Base-by-base conservation (phyloP, 2,113 vertebrate species). In the Rhagologus leucostigma region DNA sequence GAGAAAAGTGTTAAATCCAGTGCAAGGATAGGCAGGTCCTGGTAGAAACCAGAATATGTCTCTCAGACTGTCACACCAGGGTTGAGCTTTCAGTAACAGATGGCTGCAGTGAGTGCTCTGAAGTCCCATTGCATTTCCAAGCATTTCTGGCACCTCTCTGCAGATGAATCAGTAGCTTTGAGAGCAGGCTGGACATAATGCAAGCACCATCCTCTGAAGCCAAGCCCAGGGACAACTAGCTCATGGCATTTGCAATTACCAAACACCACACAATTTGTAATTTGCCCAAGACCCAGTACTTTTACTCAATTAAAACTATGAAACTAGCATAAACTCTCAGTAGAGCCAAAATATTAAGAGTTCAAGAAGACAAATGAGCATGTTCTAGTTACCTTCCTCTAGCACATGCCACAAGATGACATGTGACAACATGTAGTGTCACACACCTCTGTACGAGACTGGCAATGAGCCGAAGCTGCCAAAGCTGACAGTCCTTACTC, bases 401-500 rank as follows among this genome's bases (percentile, higher is more conserved):
- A 68, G 49, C 17, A 77, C 15, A 2, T 6, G 20, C 15, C 33
- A 55, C 29, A 23, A 21, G 46, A 59, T 0, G 4, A 50, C 2
- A 1, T 12, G 12, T n/a, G 64, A 44, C 23, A 85, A 30, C 2
- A 41, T 3, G 53, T 10, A 23, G 16, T 6, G 47, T 57, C 26
- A 53, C 35, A 41, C 16, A 22, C 29, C 21, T 50, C 24, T 2
- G 1, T 11, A 17, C 3, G 10, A 78, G 55, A 13, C 4, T 1
- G 35, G 16, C 3, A 1, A 23, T 3, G 35, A 91, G 16, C 24
- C 0, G 0, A 24, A 63, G 47, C 16, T 52, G 41, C 19, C 41
- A 27, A 57, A 62, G 29, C 10, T 37, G 23, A 3, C 11, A 46
- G 17, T 26, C 15, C 23, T 76, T 35, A 24, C 30, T 52, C 41